Evolutionary conservation across 2,113 vertebrate species (phyloP).

Genomic region (Eulacestoma nigropectus): DNA sequence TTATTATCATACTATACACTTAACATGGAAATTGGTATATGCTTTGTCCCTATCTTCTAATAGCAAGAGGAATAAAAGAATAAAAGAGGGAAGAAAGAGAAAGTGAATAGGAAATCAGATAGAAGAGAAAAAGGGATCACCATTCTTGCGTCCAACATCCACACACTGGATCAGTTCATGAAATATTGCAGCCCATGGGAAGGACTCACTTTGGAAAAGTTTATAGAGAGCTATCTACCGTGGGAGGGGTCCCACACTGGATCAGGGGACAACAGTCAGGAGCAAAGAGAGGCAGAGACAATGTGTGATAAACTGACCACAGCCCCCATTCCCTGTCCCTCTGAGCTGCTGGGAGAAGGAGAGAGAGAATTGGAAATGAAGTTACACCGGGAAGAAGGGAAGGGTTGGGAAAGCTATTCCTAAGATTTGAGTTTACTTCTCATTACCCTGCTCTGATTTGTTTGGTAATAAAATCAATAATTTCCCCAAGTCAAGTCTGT

Average conservation of each 20-base stretch:
- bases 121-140: background rate
- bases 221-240: background rate
- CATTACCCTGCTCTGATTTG: background rate
- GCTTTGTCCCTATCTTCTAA: background rate
- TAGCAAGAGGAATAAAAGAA: background rate
- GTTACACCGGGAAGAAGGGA: background rate
- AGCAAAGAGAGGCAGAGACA: background rate
- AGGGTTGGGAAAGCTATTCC: background rate
- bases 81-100: background rate
- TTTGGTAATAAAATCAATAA: background rate
- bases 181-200: background rate
- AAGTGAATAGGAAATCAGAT: background rate
- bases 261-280: background rate
- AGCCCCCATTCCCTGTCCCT: background rate
- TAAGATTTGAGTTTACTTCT: background rate
- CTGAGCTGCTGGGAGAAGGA: background rate
- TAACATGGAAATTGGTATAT: background rate
- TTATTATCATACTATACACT: background rate
- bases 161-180: background rate
- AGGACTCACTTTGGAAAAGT: background rate
- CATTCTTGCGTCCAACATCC: background rate
- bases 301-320: background rate
- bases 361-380: background rate
- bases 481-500: background rate
- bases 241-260: background rate